phyloP scores from a whole-genome alignment of 2,113 vertebrate species.

The Eleginops maclovinus region DNA sequence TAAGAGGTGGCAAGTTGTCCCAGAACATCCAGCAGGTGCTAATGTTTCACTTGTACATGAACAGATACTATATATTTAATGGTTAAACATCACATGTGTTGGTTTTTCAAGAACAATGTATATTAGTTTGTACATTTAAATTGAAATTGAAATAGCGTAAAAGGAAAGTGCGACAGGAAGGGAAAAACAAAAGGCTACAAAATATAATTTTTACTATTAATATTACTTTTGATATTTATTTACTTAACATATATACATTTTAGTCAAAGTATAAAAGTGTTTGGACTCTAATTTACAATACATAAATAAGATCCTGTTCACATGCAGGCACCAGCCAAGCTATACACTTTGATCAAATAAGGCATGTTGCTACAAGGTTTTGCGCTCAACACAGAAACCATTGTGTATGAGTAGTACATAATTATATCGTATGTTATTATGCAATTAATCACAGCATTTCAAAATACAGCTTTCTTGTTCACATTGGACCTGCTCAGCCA shows the following conservation, averaged over 20 bases:
- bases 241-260: too few species aligned
- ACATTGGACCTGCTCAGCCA: not conserved
- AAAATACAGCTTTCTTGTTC: not conserved
- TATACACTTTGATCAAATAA: not conserved
- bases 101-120: not conserved
- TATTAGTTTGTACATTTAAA: not conserved
- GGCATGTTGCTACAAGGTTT: conserved; percentile 6
- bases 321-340: not conserved
- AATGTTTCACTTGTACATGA: not conserved
- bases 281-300: too few species aligned
- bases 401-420: not conserved
- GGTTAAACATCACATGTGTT: not conserved
- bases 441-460: not conserved
- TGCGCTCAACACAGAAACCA: not conserved
- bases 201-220: too few species aligned
- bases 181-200: too few species aligned
- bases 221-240: too few species aligned
- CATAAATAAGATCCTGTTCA: not conserved
- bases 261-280: too few species aligned
- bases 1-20: not conserved
- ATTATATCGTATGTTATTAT: not conserved
- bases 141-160: too few species aligned
- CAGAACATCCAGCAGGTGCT: not conserved
- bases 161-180: too few species aligned
- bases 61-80: not conserved